Conservation (phyloP, 2,888 invertebrate species). For the Ecdyonurus torrentis region DNA sequence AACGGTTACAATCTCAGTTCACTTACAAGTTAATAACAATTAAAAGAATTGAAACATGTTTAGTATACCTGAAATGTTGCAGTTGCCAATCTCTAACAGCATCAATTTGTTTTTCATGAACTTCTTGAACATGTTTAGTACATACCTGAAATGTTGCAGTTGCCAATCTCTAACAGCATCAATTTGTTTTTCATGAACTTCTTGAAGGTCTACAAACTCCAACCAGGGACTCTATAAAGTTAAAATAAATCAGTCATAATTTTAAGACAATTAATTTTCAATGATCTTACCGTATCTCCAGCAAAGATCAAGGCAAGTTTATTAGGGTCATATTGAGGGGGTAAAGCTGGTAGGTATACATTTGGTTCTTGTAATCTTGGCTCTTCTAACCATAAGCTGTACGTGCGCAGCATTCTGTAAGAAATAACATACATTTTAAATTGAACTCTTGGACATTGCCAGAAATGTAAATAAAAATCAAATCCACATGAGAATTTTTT, state of each 20-base stretch:
- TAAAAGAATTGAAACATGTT: neutral
- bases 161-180: constrained; percentile 37
- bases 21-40: neutral
- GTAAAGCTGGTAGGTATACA: constrained; percentile 47
- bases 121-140: constrained; percentile 28
- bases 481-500: too few species aligned
- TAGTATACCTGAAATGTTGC: constrained; percentile 24
- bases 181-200: constrained; percentile 34
- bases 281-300: constrained; percentile 33
- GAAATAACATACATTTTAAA: too few species aligned
- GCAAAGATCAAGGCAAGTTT: constrained; percentile 43
- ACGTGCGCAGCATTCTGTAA: constrained; percentile 41
- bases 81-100: constrained; percentile 37
- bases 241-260: neutral
- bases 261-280: neutral
- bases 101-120: constrained; percentile 34
- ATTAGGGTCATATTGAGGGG: constrained; percentile 52
- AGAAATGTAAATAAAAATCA: neutral
- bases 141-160: constrained; percentile 25
- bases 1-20: neutral
- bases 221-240: constrained; percentile 39
- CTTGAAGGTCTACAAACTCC: constrained; percentile 42
- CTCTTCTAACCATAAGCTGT: constrained; percentile 62
- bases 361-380: constrained; percentile 49
- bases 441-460: too few species aligned